Conservation (phyloP, 2,797 vertebrate species). For the Sebastes aleutianus region DNA sequence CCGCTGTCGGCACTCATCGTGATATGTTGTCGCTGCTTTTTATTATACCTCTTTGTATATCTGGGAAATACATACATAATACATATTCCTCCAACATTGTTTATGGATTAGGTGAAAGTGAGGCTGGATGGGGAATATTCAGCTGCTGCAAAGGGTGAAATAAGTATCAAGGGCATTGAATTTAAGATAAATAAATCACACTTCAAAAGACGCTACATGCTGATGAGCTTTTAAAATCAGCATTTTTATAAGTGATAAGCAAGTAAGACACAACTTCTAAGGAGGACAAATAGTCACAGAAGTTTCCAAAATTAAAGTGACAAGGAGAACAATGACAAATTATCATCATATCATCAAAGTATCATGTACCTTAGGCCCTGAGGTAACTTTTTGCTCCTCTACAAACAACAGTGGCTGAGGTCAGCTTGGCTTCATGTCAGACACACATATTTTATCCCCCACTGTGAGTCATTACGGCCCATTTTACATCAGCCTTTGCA, state of each 20-base stretch:
- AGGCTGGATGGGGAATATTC: neutral
- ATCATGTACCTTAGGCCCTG: neutral
- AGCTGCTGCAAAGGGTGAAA: neutral
- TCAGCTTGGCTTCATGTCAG: conserved; percentile 6
- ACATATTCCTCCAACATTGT: conserved; percentile 32
- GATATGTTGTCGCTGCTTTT: conserved; percentile 31
- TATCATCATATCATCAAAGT: neutral
- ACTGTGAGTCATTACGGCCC: neutral
- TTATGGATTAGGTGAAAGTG: conserved; percentile 26
- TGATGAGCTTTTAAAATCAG: neutral
- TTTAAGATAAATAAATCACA: neutral
- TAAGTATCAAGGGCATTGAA: neutral
- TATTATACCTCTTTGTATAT: conserved; percentile 16
- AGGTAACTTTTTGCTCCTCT: neutral
- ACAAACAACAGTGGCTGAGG: neutral
- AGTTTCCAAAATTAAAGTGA: neutral
- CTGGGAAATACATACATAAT: conserved; percentile 32
- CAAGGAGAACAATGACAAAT: neutral
- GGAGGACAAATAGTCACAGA: neutral
- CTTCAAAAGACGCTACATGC: neutral
- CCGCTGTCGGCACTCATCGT: conserved; percentile 31
- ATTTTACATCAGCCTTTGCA: neutral
- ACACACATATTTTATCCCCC: neutral
- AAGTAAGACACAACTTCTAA: neutral
- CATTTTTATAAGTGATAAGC: neutral